A percentile compares a stretch with the other conserved stretches of the same genome.
These are phyloP conservation scores for Lepilemur septentrionalis DNA, from an alignment of 2,797 vertebrate genomes.

Conservation along the genomic window DNA sequence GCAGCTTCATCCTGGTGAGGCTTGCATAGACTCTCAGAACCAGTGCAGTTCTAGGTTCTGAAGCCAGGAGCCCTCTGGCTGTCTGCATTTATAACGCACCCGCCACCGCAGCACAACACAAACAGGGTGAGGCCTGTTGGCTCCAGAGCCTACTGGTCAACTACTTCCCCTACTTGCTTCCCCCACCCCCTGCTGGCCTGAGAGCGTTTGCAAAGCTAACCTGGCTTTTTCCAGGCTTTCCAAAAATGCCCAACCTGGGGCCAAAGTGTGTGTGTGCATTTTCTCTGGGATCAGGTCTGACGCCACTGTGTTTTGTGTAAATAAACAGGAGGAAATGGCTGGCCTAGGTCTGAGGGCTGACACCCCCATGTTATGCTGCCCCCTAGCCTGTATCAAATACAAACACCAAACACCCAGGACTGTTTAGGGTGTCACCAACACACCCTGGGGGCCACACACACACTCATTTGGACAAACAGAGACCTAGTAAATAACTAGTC, in stretches of 20 bases:
- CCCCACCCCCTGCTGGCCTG: not conserved
- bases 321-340: slow-evolving; percentile 75
- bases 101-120: not conserved
- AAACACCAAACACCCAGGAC: slow-evolving; percentile 57
- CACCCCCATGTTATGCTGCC: not conserved
- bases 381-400: slow-evolving; percentile 56
- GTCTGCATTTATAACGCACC: slow-evolving; percentile 55
- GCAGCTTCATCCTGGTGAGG: slow-evolving; percentile 62
- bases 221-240: not conserved
- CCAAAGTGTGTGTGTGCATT: not conserved
- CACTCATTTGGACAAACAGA: slow-evolving; percentile 51
- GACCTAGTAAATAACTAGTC: not conserved
- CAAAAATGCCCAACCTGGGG: not conserved
- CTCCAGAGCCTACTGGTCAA: slow-evolving; percentile 39
- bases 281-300: slow-evolving; percentile 1
- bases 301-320: slow-evolving; percentile 72
- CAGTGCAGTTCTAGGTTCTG: not conserved
- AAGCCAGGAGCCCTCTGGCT: not conserved
- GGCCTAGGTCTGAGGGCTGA: not conserved
- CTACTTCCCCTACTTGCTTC: not conserved
- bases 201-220: not conserved
- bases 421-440: slow-evolving; percentile 71
- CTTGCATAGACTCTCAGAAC: not conserved
- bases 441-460: not conserved
- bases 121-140: slow-evolving; percentile 44